Conservation (phyloP, 92 coral and sea anemone species). For the Palythoa grandis region DNA sequence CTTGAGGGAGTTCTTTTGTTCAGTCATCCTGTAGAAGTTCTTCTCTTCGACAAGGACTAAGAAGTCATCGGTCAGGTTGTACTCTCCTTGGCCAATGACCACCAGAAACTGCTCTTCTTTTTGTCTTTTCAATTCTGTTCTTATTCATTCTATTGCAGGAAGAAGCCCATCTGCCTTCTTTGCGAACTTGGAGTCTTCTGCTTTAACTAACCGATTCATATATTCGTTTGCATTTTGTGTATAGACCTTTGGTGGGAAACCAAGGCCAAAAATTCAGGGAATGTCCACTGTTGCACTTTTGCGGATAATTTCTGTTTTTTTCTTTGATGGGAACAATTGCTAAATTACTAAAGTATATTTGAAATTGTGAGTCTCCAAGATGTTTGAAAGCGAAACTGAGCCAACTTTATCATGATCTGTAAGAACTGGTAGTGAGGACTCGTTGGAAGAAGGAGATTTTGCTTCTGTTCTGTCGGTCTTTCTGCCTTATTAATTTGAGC, state of each 20-base stretch:
- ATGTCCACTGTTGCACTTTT: slow-evolving; percentile 63
- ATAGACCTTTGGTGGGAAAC: slow-evolving; percentile 59
- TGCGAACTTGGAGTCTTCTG: slow-evolving; percentile 49
- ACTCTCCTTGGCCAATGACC: slow-evolving; percentile 68
- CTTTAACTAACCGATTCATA: slow-evolving; percentile 48
- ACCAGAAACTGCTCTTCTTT: slow-evolving; percentile 64
- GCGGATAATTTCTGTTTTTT: slow-evolving; percentile 46
- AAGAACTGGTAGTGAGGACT: slow-evolving; percentile 4
- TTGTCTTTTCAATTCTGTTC: slow-evolving; percentile 49
- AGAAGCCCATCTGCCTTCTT: slow-evolving; percentile 49
- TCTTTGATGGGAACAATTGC: slow-evolving; percentile 47
- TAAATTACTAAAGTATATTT: slow-evolving; percentile 33
- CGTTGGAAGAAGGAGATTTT: slow-evolving; percentile 1
- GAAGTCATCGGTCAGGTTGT: slow-evolving; percentile 51
- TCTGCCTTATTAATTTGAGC: slow-evolving; percentile 10
- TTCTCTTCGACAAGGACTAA: slow-evolving; percentile 58
- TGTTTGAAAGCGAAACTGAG: slow-evolving; percentile 22
- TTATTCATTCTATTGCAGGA: slow-evolving; percentile 43
- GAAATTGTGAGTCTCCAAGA: slow-evolving; percentile 7
- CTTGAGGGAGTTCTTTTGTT: slow-evolving; percentile 58
- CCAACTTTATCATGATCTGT: slow-evolving; percentile 17
- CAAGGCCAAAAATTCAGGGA: slow-evolving; percentile 67
- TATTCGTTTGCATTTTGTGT: slow-evolving; percentile 3
- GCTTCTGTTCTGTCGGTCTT: slow-evolving; percentile 24
- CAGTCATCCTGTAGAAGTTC: slow-evolving; percentile 57